Evolutionary conservation across 2,888 invertebrate genomes (phyloP).

Genomic region (Nasonia oneida): DNA sequence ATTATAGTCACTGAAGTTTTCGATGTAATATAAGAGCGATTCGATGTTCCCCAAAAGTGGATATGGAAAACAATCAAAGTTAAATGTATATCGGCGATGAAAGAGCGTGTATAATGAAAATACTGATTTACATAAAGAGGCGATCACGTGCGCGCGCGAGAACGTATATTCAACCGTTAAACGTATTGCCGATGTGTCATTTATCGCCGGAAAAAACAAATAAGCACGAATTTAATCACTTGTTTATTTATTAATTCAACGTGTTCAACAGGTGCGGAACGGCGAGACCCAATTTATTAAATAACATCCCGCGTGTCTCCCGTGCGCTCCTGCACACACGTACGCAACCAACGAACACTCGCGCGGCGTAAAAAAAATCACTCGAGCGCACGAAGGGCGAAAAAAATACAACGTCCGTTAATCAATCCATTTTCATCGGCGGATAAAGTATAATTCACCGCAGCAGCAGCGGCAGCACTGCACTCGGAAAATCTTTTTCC

Average conservation of each 20-base stretch:
- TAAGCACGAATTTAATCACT: slow-evolving; percentile 56
- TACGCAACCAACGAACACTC: background rate
- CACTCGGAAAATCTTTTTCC: slow-evolving; percentile 60
- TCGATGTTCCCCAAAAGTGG: background rate
- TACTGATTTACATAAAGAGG: slow-evolving; percentile 19
- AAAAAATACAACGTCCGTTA: slow-evolving; percentile 43
- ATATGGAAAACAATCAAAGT: background rate
- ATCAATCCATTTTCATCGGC: slow-evolving; percentile 55
- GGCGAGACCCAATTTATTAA: slow-evolving; percentile 44
- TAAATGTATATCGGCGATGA: background rate
- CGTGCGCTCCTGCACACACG: background rate
- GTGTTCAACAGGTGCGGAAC: slow-evolving; percentile 55
- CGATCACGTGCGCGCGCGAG: slow-evolving; percentile 34
- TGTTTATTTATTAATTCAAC: slow-evolving; percentile 60
- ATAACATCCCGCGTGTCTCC: slow-evolving; percentile 47
- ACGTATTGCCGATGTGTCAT: slow-evolving; percentile 34
- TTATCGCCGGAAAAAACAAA: slow-evolving; percentile 54
- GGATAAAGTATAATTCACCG: slow-evolving; percentile 59
- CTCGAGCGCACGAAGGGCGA: background rate
- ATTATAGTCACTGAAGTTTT: background rate
- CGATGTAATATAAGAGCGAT: background rate
- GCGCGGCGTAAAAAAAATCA: background rate
- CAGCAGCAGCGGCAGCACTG: background rate
- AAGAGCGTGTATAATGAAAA: background rate
- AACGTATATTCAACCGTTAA: slow-evolving; percentile 39